Percentiles rank a stretch among this genome's conserved stretches.
These are phyloP conservation scores for Acyrthosiphon pisum DNA, from an alignment of 1,140 invertebrate species.

Conservation along the genomic window DNA sequence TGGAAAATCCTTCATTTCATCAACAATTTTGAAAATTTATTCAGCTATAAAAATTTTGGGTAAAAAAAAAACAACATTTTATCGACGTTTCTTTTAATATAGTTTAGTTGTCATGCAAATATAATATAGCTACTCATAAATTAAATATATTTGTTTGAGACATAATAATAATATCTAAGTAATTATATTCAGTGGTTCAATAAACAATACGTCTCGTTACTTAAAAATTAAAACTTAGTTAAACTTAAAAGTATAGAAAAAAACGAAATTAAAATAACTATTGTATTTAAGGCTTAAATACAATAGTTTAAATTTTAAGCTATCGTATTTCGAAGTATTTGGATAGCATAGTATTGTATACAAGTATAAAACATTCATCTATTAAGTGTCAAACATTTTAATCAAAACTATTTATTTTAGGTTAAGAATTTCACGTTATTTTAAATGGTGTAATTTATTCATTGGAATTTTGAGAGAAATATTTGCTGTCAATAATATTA, in stretches of 20 bases:
- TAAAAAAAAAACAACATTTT: background rate
- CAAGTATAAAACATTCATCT: background rate
- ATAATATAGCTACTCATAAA: background rate
- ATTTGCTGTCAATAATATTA: background rate
- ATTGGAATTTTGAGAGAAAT: background rate
- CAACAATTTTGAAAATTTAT: constrained; percentile 7
- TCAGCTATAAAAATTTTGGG: background rate
- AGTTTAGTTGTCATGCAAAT: background rate
- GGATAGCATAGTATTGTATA: background rate
- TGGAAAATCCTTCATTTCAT: background rate
- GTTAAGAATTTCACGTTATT: background rate
- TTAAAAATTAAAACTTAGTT: background rate
- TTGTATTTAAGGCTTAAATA: too few relatives aligned
- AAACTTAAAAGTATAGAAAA: too few relatives aligned
- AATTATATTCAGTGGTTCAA: background rate
- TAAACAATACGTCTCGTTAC: background rate
- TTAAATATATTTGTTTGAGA: background rate
- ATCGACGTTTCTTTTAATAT: background rate
- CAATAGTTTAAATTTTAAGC: too few relatives aligned
- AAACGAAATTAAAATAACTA: background rate
- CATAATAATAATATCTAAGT: background rate
- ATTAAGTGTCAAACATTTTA: background rate
- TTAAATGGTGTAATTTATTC: background rate
- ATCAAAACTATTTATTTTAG: background rate
- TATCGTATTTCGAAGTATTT: background rate